Evolutionary conservation across 2,888 invertebrate species (phyloP).

Genomic region (Aplocera efformata): DNA sequence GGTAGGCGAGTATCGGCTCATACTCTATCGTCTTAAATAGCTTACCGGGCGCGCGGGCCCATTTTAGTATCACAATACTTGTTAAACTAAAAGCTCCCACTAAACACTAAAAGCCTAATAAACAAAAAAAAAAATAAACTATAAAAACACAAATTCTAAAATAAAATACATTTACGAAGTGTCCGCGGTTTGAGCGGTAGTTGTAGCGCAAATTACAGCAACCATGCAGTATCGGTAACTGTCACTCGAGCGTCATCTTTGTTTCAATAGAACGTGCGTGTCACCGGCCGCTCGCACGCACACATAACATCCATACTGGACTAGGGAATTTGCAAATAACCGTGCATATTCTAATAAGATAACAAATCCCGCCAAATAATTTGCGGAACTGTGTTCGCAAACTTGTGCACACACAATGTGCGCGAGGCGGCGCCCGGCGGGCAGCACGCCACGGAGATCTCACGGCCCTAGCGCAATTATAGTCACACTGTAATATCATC

Average conservation of each 20-base stretch:
- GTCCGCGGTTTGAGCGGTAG: slow-evolving; percentile 14
- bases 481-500: slow-evolving; percentile 14
- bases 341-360: no score
- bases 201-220: slow-evolving; percentile 11
- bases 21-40: slow-evolving; percentile 44
- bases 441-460: no score
- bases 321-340: no score
- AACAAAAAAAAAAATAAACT: slow-evolving; percentile 45
- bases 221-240: slow-evolving; percentile 16
- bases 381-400: no score
- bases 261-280: background rate
- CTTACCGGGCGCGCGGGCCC: slow-evolving; percentile 68
- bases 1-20: background rate
- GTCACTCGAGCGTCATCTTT: slow-evolving; percentile 1
- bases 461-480: slow-evolving; percentile 4
- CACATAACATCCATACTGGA: background rate
- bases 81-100: slow-evolving; percentile 69
- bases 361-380: no score
- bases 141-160: slow-evolving; percentile 60
- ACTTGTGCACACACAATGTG: no score
- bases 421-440: no score
- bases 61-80: slow-evolving; percentile 73
- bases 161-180: slow-evolving; percentile 48
- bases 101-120: slow-evolving; percentile 56
- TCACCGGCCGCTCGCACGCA: background rate